These are phyloP conservation scores for Dicranocentrus wangi DNA, from an alignment of 2,888 invertebrate genomes.

Conservation along the genomic window DNA sequence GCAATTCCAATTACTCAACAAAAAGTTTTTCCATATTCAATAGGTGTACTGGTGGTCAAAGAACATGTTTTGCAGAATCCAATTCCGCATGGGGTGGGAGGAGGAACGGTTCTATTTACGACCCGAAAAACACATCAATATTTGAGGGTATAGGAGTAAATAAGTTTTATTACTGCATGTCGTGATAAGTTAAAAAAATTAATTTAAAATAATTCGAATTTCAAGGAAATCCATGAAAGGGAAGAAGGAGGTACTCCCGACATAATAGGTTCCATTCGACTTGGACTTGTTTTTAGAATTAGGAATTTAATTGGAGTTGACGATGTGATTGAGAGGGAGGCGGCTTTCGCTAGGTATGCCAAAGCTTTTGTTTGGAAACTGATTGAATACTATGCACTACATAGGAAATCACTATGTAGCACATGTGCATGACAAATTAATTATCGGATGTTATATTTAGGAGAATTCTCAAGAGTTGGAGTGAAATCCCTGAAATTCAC, in stretches of 20 bases:
- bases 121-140: slow-evolving; percentile 76
- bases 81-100: slow-evolving; percentile 77
- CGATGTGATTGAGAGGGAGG: slow-evolving; percentile 53
- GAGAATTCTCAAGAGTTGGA: slow-evolving; percentile 53
- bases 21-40: no score
- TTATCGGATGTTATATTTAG: no score
- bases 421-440: no score
- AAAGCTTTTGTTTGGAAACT: no score
- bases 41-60: slow-evolving; percentile 80
- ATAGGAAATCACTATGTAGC: no score
- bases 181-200: no score
- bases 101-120: slow-evolving; percentile 78
- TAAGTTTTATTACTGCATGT: no score
- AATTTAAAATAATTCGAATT: no score
- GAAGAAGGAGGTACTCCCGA: slow-evolving; percentile 85
- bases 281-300: slow-evolving; percentile 88
- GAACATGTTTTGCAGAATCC: slow-evolving; percentile 77
- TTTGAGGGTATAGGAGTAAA: slow-evolving; percentile 75
- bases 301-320: slow-evolving; percentile 81
- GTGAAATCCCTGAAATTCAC: slow-evolving; percentile 46
- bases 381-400: no score
- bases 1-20: no score
- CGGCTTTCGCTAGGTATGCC: slow-evolving; percentile 58
- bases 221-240: slow-evolving; percentile 79
- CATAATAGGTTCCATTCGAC: slow-evolving; percentile 86